phyloP scores from a whole-genome alignment of 2,888 invertebrate species.

The Stenotaenia linearis region DNA sequence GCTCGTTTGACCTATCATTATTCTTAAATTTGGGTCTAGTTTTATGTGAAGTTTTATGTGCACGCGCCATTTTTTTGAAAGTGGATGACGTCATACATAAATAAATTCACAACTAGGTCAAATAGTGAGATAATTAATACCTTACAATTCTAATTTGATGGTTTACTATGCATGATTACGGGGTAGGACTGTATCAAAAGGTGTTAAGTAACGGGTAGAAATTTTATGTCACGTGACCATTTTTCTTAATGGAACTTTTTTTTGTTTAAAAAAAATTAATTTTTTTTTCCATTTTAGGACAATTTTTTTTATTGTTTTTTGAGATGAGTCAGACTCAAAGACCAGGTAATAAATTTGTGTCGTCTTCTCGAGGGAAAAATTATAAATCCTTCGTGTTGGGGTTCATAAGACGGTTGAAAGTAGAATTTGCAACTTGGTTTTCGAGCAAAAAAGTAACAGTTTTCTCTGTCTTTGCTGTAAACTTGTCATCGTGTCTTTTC shows the following conservation, averaged over 20 bases:
- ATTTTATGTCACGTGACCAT: neutral
- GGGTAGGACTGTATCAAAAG: neutral
- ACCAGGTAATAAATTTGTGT: neutral
- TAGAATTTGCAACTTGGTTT: neutral
- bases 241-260: no score
- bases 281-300: neutral
- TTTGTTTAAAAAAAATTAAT: no score
- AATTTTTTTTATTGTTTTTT: neutral
- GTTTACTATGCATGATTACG: neutral
- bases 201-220: neutral
- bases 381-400: neutral
- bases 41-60: no score
- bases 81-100: neutral
- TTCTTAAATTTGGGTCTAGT: neutral
- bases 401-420: neutral
- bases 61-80: neutral
- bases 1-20: slow-evolving; percentile 21
- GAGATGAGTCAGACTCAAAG: neutral
- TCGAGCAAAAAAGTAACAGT: neutral
- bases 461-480: neutral
- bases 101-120: neutral
- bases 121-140: neutral
- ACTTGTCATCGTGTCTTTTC: slow-evolving; percentile 4
- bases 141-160: neutral
- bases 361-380: neutral